Conservation (phyloP, 2,888 invertebrate species). For the Amblyjoppa proteus region DNA sequence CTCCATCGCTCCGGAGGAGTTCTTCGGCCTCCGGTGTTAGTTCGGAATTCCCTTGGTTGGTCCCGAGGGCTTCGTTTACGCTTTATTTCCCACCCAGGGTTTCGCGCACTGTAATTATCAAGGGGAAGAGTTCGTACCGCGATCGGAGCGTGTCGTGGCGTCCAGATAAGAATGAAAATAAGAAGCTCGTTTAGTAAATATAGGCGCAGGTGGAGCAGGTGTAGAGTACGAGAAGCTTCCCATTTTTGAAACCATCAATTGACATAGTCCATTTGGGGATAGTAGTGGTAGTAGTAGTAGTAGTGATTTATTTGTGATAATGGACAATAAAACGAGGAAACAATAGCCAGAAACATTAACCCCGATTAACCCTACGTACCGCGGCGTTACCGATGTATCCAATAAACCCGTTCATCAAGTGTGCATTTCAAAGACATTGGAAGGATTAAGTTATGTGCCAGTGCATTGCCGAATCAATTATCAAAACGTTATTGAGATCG, state of each 20-base stretch:
- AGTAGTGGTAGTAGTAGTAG: too few species aligned
- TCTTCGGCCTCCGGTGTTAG: constrained; percentile 14
- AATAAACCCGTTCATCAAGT: too few species aligned
- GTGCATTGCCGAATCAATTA: too few species aligned
- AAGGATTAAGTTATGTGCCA: too few species aligned
- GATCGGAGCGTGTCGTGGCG: constrained; percentile 69
- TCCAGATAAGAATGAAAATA: constrained; percentile 62
- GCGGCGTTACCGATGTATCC: too few species aligned
- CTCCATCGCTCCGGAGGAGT: constrained; percentile 23
- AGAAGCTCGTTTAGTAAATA: constrained; percentile 43
- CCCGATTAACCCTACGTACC: too few species aligned
- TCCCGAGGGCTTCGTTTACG: constrained; percentile 29
- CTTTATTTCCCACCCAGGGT: constrained; percentile 40
- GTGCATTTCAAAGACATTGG: too few species aligned
- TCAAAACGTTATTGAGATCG: too few species aligned
- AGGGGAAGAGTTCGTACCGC: constrained; percentile 48
- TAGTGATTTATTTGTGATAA: background rate
- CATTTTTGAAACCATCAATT: constrained; percentile 21
- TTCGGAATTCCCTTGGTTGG: constrained; percentile 21
- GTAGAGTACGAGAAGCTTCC: constrained; percentile 35
- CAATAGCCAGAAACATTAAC: constrained; percentile 53
- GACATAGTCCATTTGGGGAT: too few species aligned
- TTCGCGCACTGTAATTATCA: constrained; percentile 24
- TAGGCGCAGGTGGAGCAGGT: background rate
- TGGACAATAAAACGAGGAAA: constrained; percentile 40